phyloP scores from a whole-genome alignment of 2,113 vertebrate genomes.

The Axis porcinus region DNA sequence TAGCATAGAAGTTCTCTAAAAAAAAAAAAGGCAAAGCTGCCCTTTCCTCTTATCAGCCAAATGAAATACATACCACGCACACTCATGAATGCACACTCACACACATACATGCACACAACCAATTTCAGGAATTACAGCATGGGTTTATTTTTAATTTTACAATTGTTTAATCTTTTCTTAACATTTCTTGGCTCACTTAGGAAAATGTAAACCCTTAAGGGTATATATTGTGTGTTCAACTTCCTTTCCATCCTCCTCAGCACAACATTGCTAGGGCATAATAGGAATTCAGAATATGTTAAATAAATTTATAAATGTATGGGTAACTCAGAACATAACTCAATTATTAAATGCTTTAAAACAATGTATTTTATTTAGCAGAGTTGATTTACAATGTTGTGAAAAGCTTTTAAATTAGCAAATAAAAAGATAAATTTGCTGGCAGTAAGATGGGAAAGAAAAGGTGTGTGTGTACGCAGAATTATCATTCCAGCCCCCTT shows the following conservation, averaged over 20 bases:
- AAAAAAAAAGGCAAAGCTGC: neutral
- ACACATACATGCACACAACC: neutral
- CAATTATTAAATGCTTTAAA: neutral
- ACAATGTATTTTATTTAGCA: neutral
- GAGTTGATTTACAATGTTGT: neutral
- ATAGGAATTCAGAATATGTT: neutral
- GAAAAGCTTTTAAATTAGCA: neutral
- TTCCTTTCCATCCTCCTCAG: neutral
- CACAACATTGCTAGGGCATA: neutral
- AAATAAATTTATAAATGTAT: neutral
- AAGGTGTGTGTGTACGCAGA: fast-evolving
- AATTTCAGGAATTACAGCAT: slow-evolving; percentile 1
- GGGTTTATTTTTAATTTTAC: neutral
- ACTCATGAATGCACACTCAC: neutral
- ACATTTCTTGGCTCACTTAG: neutral
- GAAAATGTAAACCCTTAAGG: neutral
- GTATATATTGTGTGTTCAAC: neutral
- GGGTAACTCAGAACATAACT: neutral
- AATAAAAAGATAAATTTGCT: neutral
- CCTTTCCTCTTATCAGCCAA: neutral
- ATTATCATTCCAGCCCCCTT: neutral
- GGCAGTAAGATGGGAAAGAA: neutral
- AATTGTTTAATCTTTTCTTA: neutral
- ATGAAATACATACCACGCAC: neutral
- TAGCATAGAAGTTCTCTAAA: neutral